Evolutionary conservation across 2,888 invertebrate species (phyloP).

Genomic region (Gymnocheta viridis): DNA sequence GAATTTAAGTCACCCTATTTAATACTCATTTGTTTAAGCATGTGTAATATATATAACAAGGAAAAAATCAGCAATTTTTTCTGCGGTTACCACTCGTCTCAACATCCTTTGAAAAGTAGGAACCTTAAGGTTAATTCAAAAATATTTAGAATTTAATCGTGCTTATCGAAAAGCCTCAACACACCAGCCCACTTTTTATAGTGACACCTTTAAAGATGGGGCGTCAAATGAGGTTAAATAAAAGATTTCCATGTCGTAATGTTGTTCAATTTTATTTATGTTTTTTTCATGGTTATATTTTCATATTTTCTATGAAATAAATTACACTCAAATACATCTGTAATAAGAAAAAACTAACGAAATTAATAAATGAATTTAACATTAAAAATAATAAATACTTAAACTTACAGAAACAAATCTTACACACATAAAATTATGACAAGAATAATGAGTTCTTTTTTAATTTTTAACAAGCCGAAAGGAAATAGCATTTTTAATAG

Average conservation of each 20-base stretch:
- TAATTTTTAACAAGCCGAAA: constrained; percentile 16
- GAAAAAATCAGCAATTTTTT: no score
- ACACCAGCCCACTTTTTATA: not conserved
- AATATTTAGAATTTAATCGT: not conserved
- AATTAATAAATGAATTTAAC: constrained; percentile 33
- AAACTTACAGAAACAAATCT: constrained; percentile 29
- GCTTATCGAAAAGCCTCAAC: no score
- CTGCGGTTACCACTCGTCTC: no score
- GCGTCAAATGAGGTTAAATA: constrained; percentile 68
- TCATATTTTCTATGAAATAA: constrained; percentile 67
- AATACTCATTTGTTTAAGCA: no score
- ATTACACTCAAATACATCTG: constrained; percentile 62
- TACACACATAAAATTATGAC: constrained; percentile 50
- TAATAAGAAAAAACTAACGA: constrained; percentile 30
- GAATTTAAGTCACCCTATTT: not conserved
- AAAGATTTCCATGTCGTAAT: constrained; percentile 55
- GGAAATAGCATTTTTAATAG: not conserved
- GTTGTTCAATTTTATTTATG: constrained; percentile 49
- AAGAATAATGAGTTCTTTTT: constrained; percentile 42
- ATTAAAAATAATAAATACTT: not conserved
- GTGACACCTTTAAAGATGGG: constrained; percentile 43
- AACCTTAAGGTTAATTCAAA: no score
- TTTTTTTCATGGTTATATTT: constrained; percentile 48
- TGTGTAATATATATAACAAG: no score
- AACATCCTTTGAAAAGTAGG: no score